phyloP scores from a whole-genome alignment of 2,113 vertebrate species.

The Cisticola juncidis region DNA sequence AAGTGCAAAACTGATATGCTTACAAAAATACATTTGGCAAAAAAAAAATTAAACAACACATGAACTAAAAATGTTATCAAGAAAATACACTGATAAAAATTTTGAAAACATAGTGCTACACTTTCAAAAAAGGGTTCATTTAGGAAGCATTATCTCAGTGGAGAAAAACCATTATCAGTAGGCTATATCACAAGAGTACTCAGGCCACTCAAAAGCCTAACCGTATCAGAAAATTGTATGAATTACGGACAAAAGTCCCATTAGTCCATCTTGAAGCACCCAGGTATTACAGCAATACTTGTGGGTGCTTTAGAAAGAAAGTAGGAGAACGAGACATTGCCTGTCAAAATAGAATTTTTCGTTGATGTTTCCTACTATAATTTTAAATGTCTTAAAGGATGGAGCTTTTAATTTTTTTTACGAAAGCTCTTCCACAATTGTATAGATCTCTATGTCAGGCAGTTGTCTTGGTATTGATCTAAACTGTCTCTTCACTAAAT shows the following conservation, averaged over 20 bases:
- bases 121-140: conserved; percentile 1
- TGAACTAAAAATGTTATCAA: neutral
- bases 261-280: neutral
- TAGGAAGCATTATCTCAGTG: neutral
- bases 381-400: conserved; percentile 7
- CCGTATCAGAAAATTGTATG: neutral
- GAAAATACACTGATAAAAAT: neutral
- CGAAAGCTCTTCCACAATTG: neutral
- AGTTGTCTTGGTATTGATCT: conserved; percentile 16
- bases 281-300: neutral
- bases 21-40: neutral
- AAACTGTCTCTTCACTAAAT: conserved; percentile 17
- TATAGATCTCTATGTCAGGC: neutral
- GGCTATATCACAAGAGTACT: neutral
- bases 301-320: neutral
- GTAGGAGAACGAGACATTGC: neutral
- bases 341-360: conserved; percentile 20
- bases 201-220: conserved; percentile 22
- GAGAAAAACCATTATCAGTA: conserved; percentile 12
- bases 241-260: conserved; percentile 16
- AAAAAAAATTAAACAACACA: neutral
- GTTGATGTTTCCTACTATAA: neutral
- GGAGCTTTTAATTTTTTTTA: neutral
- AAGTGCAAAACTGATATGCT: neutral
- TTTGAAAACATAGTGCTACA: neutral